Evolutionary conservation across 2,888 invertebrate species (phyloP).

Genomic region (Spatulosminthurus flaviceps): DNA sequence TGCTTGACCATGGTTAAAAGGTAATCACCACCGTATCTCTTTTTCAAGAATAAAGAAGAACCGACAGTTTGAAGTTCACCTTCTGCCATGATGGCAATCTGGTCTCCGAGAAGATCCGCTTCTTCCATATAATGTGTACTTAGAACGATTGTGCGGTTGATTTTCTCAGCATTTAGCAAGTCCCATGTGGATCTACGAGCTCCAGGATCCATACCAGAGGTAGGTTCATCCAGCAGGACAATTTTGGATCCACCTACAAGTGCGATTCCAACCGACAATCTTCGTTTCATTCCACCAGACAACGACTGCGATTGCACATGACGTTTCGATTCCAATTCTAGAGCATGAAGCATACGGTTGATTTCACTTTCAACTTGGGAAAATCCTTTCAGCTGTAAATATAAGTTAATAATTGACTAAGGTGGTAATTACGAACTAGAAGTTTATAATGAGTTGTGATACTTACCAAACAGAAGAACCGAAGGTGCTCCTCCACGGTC

Average conservation of each 20-base stretch:
- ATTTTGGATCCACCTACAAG: constrained; percentile 73
- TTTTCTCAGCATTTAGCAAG: constrained; percentile 69
- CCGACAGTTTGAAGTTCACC: constrained; percentile 81
- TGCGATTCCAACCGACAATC: constrained; percentile 86
- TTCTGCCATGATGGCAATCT: constrained; percentile 84
- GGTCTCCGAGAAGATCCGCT: constrained; percentile 89
- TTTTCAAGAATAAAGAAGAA: constrained; percentile 84
- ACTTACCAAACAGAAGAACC: constrained; percentile 82
- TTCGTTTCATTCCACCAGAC: constrained; percentile 93
- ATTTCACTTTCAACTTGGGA: constrained; percentile 67
- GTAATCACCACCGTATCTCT: constrained; percentile 76
- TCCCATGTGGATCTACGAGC: constrained; percentile 67
- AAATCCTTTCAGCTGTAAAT: not conserved
- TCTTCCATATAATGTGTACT: constrained; percentile 97
- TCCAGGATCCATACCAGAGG: constrained; percentile 69
- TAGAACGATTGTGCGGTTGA: constrained; percentile 81
- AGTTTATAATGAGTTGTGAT: not conserved
- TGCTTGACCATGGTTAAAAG: constrained; percentile 78
- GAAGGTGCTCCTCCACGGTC: constrained; percentile 81
- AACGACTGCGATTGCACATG: constrained; percentile 72
- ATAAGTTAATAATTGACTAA: not conserved
- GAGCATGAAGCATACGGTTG: constrained; percentile 70
- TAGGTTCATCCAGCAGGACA: constrained; percentile 52
- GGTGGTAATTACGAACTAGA: not conserved
- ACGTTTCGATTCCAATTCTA: constrained; percentile 75